Conservation (phyloP, 1,140 invertebrate genomes). For the Hylyphantes graminicola region DNA sequence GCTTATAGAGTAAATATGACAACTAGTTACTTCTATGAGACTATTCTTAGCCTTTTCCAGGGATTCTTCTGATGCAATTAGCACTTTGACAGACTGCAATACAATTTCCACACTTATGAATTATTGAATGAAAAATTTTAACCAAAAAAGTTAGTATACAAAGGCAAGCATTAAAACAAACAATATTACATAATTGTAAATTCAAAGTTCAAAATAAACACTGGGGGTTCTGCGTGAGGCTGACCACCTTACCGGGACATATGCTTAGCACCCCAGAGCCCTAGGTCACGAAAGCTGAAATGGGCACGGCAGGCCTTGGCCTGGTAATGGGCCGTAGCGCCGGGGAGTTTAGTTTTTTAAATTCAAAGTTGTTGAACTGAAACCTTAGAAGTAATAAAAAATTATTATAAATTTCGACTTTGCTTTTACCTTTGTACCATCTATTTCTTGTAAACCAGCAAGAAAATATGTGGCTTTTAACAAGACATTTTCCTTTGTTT, state of each 20-base stretch:
- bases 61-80: slow-evolving; percentile 24
- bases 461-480: slow-evolving; percentile 27
- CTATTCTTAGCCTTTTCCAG: slow-evolving; percentile 2
- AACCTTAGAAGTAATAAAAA: too few species aligned
- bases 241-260: too few species aligned
- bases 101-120: neutral
- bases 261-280: too few species aligned
- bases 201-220: neutral
- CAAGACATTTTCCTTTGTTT: slow-evolving; percentile 3
- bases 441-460: neutral
- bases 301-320: too few species aligned
- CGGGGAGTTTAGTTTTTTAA: too few species aligned
- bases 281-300: too few species aligned
- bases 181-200: neutral
- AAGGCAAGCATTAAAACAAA: neutral
- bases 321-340: too few species aligned
- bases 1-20: slow-evolving; percentile 34
- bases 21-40: slow-evolving; percentile 14
- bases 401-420: neutral
- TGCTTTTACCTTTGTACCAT: neutral
- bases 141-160: neutral
- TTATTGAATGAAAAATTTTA: neutral
- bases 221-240: too few species aligned
- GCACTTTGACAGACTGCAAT: slow-evolving; percentile 7
- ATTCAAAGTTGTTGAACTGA: too few species aligned